Evolutionary conservation across 1,140 invertebrate genomes (phyloP), one percentile per base, ranked within the genome.

Genomic region (Armadillidium nasatum): DNA sequence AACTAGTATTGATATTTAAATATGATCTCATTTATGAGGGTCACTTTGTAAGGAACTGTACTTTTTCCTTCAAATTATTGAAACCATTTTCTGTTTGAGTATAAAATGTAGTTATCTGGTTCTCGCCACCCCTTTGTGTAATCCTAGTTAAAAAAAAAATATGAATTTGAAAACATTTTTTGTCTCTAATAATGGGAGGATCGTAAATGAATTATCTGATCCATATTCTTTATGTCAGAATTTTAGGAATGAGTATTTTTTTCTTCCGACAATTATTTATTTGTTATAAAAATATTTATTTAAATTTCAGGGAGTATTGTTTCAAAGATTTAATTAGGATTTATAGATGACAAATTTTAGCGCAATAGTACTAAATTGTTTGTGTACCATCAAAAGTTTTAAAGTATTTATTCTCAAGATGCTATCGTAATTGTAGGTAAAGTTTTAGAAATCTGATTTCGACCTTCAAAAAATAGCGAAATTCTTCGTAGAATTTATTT

Each of bases 1-100:
- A 22, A 68, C n/a, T 75, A 22, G 21, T 46, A 44, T 1, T 67
- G 44, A 33, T 33, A 21, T 76, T 77, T 7, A 76, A 3, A 60
- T 3, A 82, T 85, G 54, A 76, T 93, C 92, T 66, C n/a, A n/a
- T 66, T n/a, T 71, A 21, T 11, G 11, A 43, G n/a, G 11, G 23
- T 21, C 50, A 33, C 33, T 21, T 76, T 10, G 4, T 54, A 66
- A 21, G 3, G 19, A n/a, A 73, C 1, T 45, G 4, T 44, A 0
- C 50, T 33, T 44, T 54, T 44, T 54, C 23, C 19, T 22, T 9
- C 6, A 46, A 19, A 7, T 22, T 69, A 23, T 15, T 22, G 6
- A 10, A 10, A 44, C 21, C 4, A 23, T n/a, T 15, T 68, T 22
- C 4, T 13, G 0, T 68, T 54, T 19, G 10, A 15, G 0, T 44